A percentile compares a stretch with the other conserved stretches of the same genome.
phyloP scores from a whole-genome alignment of 2,797 vertebrate species.

The Chaunax sp. region DNA sequence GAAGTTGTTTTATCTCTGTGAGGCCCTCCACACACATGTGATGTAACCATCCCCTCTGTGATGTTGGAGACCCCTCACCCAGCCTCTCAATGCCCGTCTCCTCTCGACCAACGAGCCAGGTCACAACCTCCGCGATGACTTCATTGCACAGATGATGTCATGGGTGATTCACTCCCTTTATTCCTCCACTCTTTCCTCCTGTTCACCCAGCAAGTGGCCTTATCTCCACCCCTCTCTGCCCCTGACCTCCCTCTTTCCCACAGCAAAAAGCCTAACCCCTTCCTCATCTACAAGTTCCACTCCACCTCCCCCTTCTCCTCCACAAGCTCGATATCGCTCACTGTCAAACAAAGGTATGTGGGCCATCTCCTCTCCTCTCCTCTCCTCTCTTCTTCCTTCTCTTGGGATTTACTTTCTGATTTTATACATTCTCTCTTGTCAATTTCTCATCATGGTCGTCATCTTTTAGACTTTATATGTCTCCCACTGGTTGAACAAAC shows the following conservation, averaged over 20 bases:
- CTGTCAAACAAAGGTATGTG: conserved; percentile 38
- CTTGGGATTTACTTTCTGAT: conserved; percentile 7
- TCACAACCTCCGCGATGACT: conserved; percentile 35
- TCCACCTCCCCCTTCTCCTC: conserved; percentile 8
- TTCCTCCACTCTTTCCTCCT: conserved; percentile 20
- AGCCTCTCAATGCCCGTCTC: conserved; percentile 12
- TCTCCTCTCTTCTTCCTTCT: conserved; percentile 97
- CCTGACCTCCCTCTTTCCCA: conserved; percentile 39
- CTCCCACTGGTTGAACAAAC: too few relatives aligned
- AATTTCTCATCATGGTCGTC: background rate
- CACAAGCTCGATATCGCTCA: conserved; percentile 10
- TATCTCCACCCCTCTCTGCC: conserved; percentile 6
- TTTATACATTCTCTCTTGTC: conserved; percentile 27
- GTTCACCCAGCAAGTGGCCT: conserved; percentile 4
- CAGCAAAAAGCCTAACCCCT: conserved; percentile 24
- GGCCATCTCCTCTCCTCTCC: conserved; percentile 12
- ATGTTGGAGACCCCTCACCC: conserved; percentile 11
- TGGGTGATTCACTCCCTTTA: conserved; percentile 34
- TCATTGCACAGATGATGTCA: conserved; percentile 59
- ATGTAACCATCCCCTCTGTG: conserved; percentile 27
- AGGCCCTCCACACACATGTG: conserved; percentile 43
- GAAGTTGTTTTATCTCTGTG: conserved; percentile 43
- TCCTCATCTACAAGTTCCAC: conserved; percentile 21
- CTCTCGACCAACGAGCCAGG: conserved; percentile 40
- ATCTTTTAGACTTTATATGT: background rate